Evolutionary conservation across 2,113 vertebrate genomes (phyloP).

Genomic region (Prionailurus viverrinus): DNA sequence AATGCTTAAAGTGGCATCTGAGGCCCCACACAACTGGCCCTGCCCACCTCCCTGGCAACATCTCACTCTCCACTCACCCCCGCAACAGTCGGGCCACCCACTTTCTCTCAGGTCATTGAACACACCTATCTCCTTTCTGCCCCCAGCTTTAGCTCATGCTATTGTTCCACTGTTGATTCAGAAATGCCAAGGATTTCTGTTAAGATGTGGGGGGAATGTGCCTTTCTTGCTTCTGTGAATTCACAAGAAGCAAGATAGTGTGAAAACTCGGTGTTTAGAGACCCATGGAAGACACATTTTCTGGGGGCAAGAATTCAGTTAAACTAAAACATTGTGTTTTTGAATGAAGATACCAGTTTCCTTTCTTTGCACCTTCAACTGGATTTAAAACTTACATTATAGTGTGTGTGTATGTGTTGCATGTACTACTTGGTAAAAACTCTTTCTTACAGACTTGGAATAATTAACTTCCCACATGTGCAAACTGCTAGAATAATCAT

Average conservation of each 20-base stretch:
- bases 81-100: rapidly evolving
- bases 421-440: neutral
- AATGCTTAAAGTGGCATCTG: neutral
- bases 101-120: neutral
- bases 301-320: neutral
- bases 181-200: neutral
- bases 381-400: neutral
- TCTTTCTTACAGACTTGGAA: neutral
- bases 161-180: neutral
- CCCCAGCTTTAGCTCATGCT: neutral
- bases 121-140: neutral
- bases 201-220: neutral
- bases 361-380: neutral
- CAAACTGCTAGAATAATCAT: neutral
- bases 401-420: neutral
- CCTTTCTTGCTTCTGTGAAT: neutral
- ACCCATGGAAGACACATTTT: neutral
- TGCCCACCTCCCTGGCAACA: neutral
- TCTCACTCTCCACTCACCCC: rapidly evolving
- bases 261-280: neutral
- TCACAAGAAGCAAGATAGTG: neutral
- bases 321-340: neutral
- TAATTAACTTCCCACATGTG: neutral
- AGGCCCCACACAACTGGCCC: no score
- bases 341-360: neutral